These are phyloP conservation scores for Urocynchramus pylzowi DNA, from an alignment of 2,113 vertebrate genomes.

Conservation along the genomic window DNA sequence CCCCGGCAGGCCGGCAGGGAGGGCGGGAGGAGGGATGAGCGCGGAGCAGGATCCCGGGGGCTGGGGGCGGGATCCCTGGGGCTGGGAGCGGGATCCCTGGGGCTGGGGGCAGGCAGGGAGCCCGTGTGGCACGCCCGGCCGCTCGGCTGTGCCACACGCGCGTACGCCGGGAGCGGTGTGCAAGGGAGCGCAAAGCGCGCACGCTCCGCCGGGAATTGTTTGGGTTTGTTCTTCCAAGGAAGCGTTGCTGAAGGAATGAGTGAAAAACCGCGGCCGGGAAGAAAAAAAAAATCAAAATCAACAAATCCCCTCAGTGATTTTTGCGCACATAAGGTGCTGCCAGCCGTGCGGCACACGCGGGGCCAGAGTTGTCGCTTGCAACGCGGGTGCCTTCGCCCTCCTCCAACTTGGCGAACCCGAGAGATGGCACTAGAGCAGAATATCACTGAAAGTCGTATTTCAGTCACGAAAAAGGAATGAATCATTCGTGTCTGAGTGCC, in stretches of 20 bases:
- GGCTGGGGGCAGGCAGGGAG: not conserved
- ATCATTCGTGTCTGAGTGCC: not conserved
- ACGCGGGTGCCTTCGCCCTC: fast-evolving
- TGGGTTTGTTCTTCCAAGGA: fast-evolving
- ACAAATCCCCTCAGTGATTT: fast-evolving
- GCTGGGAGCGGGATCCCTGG: not conserved
- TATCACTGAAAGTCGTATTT: fast-evolving
- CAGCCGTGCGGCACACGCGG: not conserved
- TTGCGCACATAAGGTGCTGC: fast-evolving
- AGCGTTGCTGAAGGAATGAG: fast-evolving
- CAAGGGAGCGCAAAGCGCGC: fast-evolving
- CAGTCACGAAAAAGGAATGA: not conserved
- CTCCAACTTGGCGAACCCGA: not conserved
- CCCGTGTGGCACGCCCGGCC: fast-evolving
- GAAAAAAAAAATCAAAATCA: too few species aligned
- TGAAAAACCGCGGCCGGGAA: fast-evolving
- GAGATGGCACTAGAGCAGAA: not conserved
- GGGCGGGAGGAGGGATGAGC: not conserved
- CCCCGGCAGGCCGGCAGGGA: not conserved
- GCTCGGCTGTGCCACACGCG: not conserved
- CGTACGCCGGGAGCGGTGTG: fast-evolving
- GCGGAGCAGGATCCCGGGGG: not conserved
- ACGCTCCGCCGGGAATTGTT: not conserved
- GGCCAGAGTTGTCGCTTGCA: fast-evolving
- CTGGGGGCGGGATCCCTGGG: not conserved